Conservation (phyloP, 2,113 vertebrate species). For the Dasyprocta punctata region DNA sequence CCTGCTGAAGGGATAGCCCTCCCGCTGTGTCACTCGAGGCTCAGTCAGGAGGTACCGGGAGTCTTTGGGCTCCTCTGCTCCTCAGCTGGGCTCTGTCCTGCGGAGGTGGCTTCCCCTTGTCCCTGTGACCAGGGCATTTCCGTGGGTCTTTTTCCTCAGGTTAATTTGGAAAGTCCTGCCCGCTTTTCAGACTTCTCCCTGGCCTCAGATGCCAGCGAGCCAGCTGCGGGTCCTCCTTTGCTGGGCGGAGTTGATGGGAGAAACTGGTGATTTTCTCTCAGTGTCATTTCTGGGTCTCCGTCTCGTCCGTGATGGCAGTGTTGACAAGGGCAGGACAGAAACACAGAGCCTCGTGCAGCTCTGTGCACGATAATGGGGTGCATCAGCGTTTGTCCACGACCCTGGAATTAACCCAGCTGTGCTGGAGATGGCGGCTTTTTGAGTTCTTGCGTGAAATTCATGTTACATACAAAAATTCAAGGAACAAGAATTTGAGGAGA, state of each 20-base stretch:
- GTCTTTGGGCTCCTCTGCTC: neutral
- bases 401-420: neutral
- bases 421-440: neutral
- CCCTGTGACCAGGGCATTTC: neutral
- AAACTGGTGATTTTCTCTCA: slow-evolving; percentile 38
- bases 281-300: slow-evolving; percentile 24
- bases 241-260: slow-evolving; percentile 20
- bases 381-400: neutral
- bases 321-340: neutral
- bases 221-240: slow-evolving; percentile 9
- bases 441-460: neutral
- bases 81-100: neutral
- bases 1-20: neutral
- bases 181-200: slow-evolving; percentile 37
- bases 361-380: slow-evolving; percentile 16
- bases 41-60: neutral
- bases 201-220: neutral
- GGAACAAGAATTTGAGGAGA: neutral
- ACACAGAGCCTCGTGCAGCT: neutral
- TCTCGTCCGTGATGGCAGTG: neutral
- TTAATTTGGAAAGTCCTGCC: neutral
- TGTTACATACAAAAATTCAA: neutral
- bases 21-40: neutral
- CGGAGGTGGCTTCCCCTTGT: neutral
- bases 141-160: neutral